Conservation (phyloP, 64 coral and sea anemone genomes). For the Acropora tenuis region DNA sequence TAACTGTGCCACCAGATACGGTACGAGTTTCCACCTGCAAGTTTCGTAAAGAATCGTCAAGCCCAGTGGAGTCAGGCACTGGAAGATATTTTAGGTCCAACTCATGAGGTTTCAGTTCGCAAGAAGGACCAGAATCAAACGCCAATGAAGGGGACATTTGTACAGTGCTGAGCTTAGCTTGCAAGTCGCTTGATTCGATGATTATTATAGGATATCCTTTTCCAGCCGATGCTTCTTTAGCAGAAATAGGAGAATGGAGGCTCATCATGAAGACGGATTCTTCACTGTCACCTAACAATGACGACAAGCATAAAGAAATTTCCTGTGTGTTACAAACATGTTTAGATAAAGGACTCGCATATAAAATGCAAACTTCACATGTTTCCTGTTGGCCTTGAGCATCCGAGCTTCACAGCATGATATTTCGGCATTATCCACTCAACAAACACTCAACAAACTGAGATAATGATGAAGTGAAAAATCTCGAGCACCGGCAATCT, state of each 20-base stretch:
- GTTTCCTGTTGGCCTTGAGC: background rate
- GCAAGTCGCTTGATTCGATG: background rate
- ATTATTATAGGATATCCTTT: background rate
- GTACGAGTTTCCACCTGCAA: conserved; percentile 26
- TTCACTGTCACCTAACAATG: too few species aligned
- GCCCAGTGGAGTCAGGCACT: conserved; percentile 24
- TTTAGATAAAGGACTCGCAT: background rate
- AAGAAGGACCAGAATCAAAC: conserved; percentile 57
- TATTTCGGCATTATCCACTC: background rate
- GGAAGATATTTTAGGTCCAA: conserved; percentile 43
- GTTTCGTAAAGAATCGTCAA: conserved; percentile 57
- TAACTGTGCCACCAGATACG: background rate
- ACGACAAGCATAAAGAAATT: too few species aligned
- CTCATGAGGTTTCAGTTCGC: conserved; percentile 37
- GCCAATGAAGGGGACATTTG: conserved; percentile 32
- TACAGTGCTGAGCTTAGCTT: background rate
- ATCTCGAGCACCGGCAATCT: too few species aligned
- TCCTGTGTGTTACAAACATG: too few species aligned
- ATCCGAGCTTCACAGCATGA: conserved; percentile 10
- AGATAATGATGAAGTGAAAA: too few species aligned
- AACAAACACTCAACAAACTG: too few species aligned
- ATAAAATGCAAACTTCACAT: conserved; percentile 17
- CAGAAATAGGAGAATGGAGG: background rate
- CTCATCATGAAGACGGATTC: background rate
- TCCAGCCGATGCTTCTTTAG: background rate